Percentiles rank a stretch among this genome's conserved stretches.
These are phyloP conservation scores for Ochotona curzoniae DNA, from an alignment of 2,113 vertebrate species.

Conservation along the genomic window DNA sequence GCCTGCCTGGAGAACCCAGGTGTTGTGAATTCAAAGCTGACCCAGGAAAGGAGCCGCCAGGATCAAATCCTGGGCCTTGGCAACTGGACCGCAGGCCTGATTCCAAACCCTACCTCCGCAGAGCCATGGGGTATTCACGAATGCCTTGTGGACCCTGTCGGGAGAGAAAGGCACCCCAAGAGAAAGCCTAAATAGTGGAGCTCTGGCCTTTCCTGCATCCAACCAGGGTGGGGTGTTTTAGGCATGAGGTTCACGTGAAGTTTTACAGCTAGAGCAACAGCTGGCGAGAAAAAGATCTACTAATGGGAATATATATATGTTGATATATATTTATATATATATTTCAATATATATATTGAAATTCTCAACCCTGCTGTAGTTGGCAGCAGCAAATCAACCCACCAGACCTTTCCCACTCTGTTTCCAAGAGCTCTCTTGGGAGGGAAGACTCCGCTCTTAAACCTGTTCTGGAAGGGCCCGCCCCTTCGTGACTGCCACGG, in stretches of 20 bases:
- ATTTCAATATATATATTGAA: neutral
- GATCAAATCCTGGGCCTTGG: neutral
- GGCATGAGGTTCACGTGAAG: neutral
- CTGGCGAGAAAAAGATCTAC: neutral
- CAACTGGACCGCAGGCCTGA: neutral
- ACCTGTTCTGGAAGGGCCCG: neutral
- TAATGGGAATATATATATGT: neutral
- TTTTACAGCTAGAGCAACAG: neutral
- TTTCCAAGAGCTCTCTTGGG: conserved; percentile 20
- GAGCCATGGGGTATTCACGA: neutral
- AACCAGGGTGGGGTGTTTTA: neutral
- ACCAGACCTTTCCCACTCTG: neutral
- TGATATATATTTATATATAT: too few species aligned
- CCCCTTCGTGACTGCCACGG: neutral
- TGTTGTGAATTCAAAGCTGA: neutral
- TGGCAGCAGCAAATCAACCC: neutral
- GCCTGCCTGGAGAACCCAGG: neutral
- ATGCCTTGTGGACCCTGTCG: neutral
- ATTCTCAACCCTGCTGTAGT: neutral
- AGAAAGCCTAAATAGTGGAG: fast-evolving
- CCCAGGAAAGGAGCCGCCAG: neutral
- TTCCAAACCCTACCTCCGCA: neutral
- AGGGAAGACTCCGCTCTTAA: neutral
- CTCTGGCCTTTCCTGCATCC: neutral
- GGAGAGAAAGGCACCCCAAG: neutral